Conservation (phyloP, 2,113 vertebrate species). For the Lampris megalopsis region DNA sequence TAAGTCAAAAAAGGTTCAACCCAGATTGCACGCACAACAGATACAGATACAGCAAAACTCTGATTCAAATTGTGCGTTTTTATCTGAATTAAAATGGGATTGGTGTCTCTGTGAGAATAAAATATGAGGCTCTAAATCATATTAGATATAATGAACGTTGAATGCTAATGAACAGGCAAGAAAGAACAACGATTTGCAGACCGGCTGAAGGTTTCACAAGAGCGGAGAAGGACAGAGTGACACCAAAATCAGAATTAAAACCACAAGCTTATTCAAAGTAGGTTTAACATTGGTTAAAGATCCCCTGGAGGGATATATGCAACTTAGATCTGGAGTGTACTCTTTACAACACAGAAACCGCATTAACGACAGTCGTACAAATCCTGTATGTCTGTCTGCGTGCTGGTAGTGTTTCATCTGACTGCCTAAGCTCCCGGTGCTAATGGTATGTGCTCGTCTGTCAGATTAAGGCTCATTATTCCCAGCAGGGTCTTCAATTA, state of each 20-base stretch:
- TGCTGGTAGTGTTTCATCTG: constrained; percentile 35
- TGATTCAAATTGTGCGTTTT: constrained; percentile 30
- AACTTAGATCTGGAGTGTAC: neutral
- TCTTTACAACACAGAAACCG: constrained; percentile 1
- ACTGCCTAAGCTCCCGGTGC: constrained; percentile 53
- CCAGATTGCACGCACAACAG: constrained; percentile 26
- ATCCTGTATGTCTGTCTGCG: constrained; percentile 45
- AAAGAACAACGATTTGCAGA: constrained; percentile 1
- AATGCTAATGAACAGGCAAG: neutral
- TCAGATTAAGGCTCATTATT: constrained; percentile 80
- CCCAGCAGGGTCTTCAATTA: constrained; percentile 81
- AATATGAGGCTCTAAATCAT: constrained; percentile 12
- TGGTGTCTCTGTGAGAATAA: neutral
- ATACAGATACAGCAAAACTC: constrained; percentile 26
- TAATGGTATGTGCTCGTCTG: constrained; percentile 71
- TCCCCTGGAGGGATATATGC: constrained; percentile 1
- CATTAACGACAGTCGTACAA: constrained; percentile 38
- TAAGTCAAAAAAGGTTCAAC: constrained; percentile 48
- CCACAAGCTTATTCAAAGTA: constrained; percentile 29
- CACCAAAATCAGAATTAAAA: neutral
- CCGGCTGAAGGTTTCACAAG: neutral
- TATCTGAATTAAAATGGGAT: constrained; percentile 20
- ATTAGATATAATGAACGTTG: constrained; percentile 13
- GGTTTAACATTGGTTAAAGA: constrained; percentile 30
- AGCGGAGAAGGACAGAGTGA: constrained; percentile 6